Evolutionary conservation across 2,797 vertebrate genomes (phyloP).

Genomic region (Sebastes oblongus): DNA sequence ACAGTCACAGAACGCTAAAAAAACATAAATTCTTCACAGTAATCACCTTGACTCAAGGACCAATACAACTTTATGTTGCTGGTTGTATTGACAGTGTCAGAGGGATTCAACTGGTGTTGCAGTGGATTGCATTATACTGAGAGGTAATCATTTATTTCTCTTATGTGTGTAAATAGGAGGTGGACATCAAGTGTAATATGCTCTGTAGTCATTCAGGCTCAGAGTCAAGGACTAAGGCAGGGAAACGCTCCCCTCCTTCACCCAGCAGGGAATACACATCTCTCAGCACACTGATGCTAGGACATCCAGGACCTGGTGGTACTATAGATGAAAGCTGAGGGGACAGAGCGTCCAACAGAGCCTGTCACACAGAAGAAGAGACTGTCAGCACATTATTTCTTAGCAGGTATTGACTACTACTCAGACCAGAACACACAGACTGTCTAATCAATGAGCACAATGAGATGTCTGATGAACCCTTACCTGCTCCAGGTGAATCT

Average conservation of each 20-base stretch:
- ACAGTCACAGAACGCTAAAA: neutral
- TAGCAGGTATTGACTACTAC: neutral
- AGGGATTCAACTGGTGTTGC: neutral
- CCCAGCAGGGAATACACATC: conserved; percentile 79
- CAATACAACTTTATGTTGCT: neutral
- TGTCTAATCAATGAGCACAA: neutral
- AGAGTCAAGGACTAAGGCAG: conserved; percentile 78
- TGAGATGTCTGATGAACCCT: neutral
- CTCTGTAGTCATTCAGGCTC: conserved; percentile 65
- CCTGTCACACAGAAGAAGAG: conserved; percentile 62
- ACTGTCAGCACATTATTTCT: conserved; percentile 7
- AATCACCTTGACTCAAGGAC: neutral
- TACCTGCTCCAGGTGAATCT: conserved; percentile 78
- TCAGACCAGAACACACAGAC: neutral
- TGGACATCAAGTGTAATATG: neutral
- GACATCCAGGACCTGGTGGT: conserved; percentile 34
- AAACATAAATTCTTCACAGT: neutral
- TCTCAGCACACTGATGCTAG: conserved; percentile 64
- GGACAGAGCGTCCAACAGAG: conserved; percentile 65
- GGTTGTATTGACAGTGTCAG: neutral
- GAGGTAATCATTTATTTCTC: neutral
- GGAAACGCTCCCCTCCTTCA: conserved; percentile 80
- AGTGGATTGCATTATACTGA: neutral
- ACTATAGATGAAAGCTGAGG: conserved; percentile 49
- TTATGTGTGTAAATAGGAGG: neutral